Percentiles rank a stretch among this genome's conserved stretches.
phyloP scores from a whole-genome alignment of 2,113 vertebrate genomes.

The Echinops telfairi region DNA sequence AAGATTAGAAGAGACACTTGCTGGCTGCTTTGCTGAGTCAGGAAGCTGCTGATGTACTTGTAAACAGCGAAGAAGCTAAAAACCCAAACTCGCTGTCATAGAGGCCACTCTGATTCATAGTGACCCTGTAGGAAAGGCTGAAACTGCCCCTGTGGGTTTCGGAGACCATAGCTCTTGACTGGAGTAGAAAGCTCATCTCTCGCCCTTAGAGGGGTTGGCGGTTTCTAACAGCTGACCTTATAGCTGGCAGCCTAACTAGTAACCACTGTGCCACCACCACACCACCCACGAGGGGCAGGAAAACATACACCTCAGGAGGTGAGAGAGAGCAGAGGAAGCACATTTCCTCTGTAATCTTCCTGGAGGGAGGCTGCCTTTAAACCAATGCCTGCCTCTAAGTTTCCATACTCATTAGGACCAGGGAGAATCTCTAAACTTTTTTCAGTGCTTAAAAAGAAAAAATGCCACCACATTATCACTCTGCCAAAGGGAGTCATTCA shows the following conservation, averaged over 20 bases:
- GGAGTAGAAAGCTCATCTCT: too few species aligned
- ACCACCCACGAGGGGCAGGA: neutral
- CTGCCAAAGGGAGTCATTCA: slow-evolving; percentile 72
- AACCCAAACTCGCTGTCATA: too few species aligned
- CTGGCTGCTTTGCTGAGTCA: slow-evolving; percentile 44
- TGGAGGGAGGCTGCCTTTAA: slow-evolving; percentile 42
- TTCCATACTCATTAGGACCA: slow-evolving; percentile 64
- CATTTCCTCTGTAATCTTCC: neutral
- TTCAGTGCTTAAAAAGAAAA: slow-evolving; percentile 60
- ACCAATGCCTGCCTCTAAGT: slow-evolving; percentile 56
- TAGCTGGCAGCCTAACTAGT: too few species aligned
- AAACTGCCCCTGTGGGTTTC: too few species aligned
- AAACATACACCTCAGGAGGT: neutral
- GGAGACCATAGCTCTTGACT: too few species aligned
- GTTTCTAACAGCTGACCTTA: too few species aligned
- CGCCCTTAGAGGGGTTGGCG: too few species aligned
- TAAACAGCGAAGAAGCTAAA: neutral
- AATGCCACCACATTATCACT: slow-evolving; percentile 64
- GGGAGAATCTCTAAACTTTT: slow-evolving; percentile 61
- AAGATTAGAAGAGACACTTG: slow-evolving; percentile 16
- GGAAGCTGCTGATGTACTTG: neutral
- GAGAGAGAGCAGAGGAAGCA: neutral
- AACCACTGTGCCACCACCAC: too few species aligned
- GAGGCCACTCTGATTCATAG: too few species aligned
- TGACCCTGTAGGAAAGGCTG: too few species aligned